Evolutionary conservation across 2,888 invertebrate genomes (phyloP), one percentile per base, ranked within the genome.

Genomic region (Orthonychiurus folsomi): DNA sequence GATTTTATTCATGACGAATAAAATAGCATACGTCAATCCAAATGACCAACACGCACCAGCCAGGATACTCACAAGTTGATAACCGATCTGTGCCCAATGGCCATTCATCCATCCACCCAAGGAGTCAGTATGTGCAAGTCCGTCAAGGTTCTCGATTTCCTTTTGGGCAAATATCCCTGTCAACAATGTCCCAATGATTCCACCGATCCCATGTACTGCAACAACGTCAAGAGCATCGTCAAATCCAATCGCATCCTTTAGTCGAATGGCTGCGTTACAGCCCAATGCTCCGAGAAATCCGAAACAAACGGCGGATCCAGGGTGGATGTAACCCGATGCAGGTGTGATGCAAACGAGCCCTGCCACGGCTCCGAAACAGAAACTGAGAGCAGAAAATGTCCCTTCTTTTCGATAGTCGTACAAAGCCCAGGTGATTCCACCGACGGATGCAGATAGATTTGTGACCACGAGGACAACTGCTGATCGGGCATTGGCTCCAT

Each of bases 121-220:
- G 3, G 24, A 3, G n/a, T 56, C 56, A 3, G 12, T n/a, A n/a
- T n/a, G n/a, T 2, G 59, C 63, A 1, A 50, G 2, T 3, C 63
- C 67, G 37, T 68, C 68, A 61, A 68, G 56, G 47, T 1, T 27
- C 1, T 64, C 66, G 21, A 63, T 59, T 1, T 47, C 20, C 9
- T 63, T 64, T 54, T 68, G 56, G 9, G 69, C 69, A 65, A 70
- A 70, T 21, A 70, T 57, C 23, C 70, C 70, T 12, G 68, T 70
- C 0, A 69, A 57, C 2, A 69, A 20, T 3, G 65, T 69, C 27
- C 69, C 69, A 21, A 69, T 62, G 25, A 69, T 60, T 20, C 69
- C 69, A 25, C 69, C 66, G 37, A 59, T 59, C n/a, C 66, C 66
- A 60, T 69, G 69, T 1, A 69, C 64, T 1, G 66, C 64, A 18